Percentiles rank a stretch among this genome's conserved stretches.
These are phyloP conservation scores for Apeltes quadracus DNA, from an alignment of 2,113 vertebrate genomes.

Conservation along the genomic window DNA sequence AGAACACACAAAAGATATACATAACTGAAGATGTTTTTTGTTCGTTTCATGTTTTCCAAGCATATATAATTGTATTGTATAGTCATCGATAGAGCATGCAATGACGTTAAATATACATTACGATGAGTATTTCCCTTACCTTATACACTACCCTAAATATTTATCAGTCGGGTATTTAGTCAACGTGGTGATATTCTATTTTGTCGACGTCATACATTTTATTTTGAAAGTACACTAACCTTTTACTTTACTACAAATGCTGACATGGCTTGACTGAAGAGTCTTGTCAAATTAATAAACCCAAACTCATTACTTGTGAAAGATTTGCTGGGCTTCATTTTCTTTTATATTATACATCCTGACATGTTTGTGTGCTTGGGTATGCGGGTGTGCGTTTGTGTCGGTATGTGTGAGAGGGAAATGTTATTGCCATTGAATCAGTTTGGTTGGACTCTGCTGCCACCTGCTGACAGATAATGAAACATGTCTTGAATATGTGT, in stretches of 20 bases:
- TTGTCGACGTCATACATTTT: background rate
- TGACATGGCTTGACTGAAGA: background rate
- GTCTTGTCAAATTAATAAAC: background rate
- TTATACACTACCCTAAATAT: background rate
- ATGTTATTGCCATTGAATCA: background rate
- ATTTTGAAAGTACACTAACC: slow-evolving; percentile 16
- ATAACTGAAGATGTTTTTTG: no score
- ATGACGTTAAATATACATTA: background rate
- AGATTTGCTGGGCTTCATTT: background rate
- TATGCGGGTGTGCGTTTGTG: slow-evolving; percentile 5
- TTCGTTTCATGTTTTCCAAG: no score
- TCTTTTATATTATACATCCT: background rate
- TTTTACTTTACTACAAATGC: background rate
- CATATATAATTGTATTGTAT: no score
- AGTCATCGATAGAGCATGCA: no score
- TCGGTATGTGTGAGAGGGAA: background rate
- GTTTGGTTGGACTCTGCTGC: slow-evolving; percentile 37
- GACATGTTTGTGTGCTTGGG: background rate
- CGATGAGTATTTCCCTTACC: background rate
- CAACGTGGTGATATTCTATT: background rate
- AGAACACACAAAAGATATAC: background rate
- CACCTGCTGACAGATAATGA: slow-evolving; percentile 17
- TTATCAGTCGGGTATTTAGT: background rate
- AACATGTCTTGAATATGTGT: background rate
- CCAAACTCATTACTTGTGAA: background rate